These are phyloP conservation scores for Pseudocheirus occidentalis DNA, from an alignment of 2,797 vertebrate genomes.

Conservation along the genomic window DNA sequence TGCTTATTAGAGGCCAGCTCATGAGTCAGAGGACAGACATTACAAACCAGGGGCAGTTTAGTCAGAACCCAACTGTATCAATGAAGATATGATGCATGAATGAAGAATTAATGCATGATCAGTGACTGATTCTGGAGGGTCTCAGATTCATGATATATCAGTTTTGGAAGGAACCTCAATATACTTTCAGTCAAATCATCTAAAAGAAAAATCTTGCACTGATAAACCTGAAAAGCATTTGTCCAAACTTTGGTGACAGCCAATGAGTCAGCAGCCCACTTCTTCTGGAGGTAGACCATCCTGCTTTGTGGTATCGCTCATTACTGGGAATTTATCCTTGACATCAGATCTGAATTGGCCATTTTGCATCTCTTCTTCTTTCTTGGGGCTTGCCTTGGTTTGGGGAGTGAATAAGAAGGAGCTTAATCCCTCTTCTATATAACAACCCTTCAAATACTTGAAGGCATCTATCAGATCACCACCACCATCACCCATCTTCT, in stretches of 20 bases:
- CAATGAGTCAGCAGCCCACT: background rate
- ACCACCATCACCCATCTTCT: background rate
- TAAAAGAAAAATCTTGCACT: too few relatives aligned
- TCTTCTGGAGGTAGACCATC: background rate
- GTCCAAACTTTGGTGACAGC: background rate
- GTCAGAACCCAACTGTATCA: constrained; percentile 8
- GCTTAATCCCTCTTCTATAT: background rate
- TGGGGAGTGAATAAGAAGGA: background rate
- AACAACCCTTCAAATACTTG: background rate
- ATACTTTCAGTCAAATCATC: background rate
- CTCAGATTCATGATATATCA: background rate
- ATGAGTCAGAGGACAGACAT: background rate
- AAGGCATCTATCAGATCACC: background rate
- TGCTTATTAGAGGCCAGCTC: background rate
- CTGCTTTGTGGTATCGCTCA: background rate
- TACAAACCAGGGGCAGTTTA: background rate
- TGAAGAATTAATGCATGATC: background rate
- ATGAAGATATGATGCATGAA: background rate
- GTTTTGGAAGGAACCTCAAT: background rate
- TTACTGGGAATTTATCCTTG: background rate
- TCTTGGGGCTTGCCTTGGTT: background rate
- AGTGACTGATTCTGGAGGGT: background rate
- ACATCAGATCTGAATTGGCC: background rate
- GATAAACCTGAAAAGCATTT: background rate
- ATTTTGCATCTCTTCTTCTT: background rate